Percentiles rank a stretch among this genome's conserved stretches.
These are phyloP conservation scores for Ahaetulla prasina DNA, from an alignment of 2,113 vertebrate species.

Conservation along the genomic window DNA sequence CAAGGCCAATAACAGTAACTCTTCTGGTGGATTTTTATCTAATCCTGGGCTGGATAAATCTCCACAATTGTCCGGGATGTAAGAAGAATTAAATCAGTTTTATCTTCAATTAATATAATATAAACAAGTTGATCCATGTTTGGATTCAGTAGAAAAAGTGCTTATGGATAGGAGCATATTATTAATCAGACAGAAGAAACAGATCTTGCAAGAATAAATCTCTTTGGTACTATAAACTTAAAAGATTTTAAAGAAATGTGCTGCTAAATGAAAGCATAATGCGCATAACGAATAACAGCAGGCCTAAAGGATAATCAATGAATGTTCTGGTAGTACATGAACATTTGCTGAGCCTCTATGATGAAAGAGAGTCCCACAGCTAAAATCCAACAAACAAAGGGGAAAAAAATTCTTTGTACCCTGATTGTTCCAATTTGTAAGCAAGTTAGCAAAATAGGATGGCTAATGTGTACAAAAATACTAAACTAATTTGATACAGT, in stretches of 20 bases:
- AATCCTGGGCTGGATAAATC: not conserved
- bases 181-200: not conserved
- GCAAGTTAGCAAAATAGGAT: not conserved
- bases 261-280: not conserved
- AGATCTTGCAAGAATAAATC: not conserved
- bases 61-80: not conserved
- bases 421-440: not conserved
- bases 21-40: not conserved
- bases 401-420: not conserved
- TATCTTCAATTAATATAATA: not conserved
- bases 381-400: not conserved
- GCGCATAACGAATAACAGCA: not conserved
- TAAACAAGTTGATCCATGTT: not conserved
- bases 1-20: not conserved
- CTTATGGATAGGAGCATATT: not conserved
- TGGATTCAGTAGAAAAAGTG: not conserved
- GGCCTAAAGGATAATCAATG: not conserved
- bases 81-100: not conserved
- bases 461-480: not conserved
- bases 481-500: not conserved
- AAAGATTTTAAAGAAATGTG: not conserved
- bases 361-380: not conserved
- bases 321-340: not conserved
- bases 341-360: not conserved
- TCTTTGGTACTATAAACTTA: not conserved